Conservation (phyloP, 1,140 invertebrate genomes). For the Schlechtendalia chinensis region DNA sequence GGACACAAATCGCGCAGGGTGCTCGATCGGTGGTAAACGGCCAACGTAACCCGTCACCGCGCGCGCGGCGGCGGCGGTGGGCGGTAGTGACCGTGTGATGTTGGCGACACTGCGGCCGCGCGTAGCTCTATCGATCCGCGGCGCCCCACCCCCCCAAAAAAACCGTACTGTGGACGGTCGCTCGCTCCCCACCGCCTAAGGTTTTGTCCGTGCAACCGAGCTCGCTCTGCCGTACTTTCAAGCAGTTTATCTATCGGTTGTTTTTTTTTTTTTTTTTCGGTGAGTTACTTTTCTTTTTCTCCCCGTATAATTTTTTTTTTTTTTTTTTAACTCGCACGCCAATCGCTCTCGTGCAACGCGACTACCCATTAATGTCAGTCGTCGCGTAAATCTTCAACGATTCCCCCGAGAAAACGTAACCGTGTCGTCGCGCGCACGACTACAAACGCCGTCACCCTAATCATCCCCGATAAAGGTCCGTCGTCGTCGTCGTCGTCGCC, state of each 20-base stretch:
- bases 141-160: neutral
- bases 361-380: neutral
- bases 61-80: no score
- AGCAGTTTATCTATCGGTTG: conserved; percentile 18
- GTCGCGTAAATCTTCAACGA: neutral
- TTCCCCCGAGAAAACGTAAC: conserved; percentile 10
- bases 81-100: no score
- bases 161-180: neutral
- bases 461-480: conserved; percentile 34
- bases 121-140: conserved; percentile 25
- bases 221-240: conserved; percentile 7
- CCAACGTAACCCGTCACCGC: no score
- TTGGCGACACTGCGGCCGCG: conserved; percentile 5
- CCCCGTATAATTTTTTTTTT: neutral
- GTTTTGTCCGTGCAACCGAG: neutral
- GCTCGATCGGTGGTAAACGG: no score
- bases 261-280: no score
- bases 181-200: neutral
- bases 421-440: conserved; percentile 29
- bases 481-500: conserved; percentile 15
- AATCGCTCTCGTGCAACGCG: neutral
- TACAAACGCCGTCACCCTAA: conserved; percentile 21
- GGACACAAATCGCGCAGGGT: no score
- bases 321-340: neutral
- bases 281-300: no score